Conservation (phyloP, 92 coral and sea anemone genomes). For the Heteractis magnifica region DNA sequence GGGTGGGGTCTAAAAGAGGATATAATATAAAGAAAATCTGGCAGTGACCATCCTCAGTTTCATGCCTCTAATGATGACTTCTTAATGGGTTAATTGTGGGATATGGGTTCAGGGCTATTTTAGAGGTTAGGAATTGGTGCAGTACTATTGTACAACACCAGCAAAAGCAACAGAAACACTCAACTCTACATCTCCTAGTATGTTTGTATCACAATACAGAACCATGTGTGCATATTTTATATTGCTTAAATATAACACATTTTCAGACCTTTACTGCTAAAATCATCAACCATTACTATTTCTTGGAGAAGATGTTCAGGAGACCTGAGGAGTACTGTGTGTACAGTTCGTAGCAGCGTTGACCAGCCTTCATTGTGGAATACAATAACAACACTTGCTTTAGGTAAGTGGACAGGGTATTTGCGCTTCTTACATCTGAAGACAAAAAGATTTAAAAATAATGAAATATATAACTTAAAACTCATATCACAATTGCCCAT, state of each 20-base stretch:
- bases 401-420: slow-evolving; percentile 67
- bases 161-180: no score
- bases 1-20: no score
- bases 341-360: slow-evolving; percentile 87
- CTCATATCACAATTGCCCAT: no score
- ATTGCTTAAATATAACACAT: not conserved
- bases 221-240: not conserved
- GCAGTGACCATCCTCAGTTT: no score
- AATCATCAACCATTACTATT: slow-evolving; percentile 96
- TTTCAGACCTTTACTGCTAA: slow-evolving; percentile 76
- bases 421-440: slow-evolving; percentile 75
- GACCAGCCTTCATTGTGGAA: slow-evolving; percentile 99
- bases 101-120: no score
- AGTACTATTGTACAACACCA: no score
- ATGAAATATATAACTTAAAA: not conserved
- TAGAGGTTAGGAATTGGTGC: no score
- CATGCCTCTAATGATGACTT: no score
- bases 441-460: not conserved
- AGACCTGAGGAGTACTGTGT: slow-evolving; percentile 82
- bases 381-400: slow-evolving; percentile 89
- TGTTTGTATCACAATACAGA: not conserved
- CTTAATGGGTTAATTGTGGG: no score
- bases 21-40: no score
- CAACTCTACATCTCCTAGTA: no score
- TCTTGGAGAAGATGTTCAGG: slow-evolving; percentile 86